Percentiles rank a stretch among this genome's conserved stretches.
Evolutionary conservation across 2,888 invertebrate genomes (phyloP).

Genomic region (Crepidodera aurea): DNA sequence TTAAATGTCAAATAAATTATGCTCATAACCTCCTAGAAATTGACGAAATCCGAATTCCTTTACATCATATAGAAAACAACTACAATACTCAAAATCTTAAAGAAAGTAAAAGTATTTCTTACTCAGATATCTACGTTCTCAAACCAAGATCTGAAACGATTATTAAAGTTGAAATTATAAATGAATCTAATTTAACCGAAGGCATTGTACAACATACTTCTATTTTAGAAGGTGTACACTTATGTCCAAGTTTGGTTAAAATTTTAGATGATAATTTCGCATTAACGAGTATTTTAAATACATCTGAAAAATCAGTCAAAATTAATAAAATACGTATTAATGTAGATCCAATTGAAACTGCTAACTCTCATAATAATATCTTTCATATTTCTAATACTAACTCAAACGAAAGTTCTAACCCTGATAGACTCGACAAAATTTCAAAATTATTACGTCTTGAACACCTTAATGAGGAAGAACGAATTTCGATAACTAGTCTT

Average conservation of each 20-base stretch:
- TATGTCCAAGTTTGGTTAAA: conserved; percentile 28
- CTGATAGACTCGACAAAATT: conserved; percentile 5
- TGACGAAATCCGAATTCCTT: conserved; percentile 2
- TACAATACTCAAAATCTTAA: neutral
- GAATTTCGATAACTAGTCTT: conserved; percentile 41
- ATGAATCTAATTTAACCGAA: conserved; percentile 17
- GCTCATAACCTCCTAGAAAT: conserved; percentile 6
- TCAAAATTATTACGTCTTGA: no score
- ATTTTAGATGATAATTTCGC: conserved; percentile 11
- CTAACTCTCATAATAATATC: neutral
- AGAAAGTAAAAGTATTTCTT: conserved; percentile 8
- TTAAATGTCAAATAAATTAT: conserved; percentile 19
- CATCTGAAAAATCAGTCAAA: conserved; percentile 2
- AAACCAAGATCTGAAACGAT: conserved; percentile 25
- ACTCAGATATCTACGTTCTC: neutral
- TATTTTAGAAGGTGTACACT: conserved; percentile 34
- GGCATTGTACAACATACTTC: conserved; percentile 23
- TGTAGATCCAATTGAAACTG: neutral
- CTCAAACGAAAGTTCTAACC: neutral
- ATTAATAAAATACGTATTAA: neutral
- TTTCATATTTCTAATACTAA: neutral
- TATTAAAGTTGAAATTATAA: conserved; percentile 7
- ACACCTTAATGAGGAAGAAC: no score
- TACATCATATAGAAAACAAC: conserved; percentile 5
- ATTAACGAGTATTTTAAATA: conserved; percentile 16